Conservation (phyloP, 2,888 invertebrate species). For the Troilus luridus region DNA sequence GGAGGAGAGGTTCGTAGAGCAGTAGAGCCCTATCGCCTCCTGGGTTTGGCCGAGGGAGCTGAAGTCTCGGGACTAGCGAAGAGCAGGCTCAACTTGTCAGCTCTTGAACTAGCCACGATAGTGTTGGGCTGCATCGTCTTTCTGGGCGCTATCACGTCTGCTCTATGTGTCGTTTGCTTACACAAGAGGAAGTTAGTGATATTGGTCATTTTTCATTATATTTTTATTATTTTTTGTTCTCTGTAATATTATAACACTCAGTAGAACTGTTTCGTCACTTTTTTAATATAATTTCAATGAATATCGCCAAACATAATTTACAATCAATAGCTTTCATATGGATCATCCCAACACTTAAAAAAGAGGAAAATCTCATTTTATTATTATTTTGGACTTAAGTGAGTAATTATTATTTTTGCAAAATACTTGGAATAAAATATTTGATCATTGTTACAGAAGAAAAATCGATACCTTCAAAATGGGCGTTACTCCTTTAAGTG, state of each 20-base stretch:
- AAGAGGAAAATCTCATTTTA: not conserved
- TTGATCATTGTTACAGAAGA: slow-evolving; percentile 56
- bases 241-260: not conserved
- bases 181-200: slow-evolving; percentile 65
- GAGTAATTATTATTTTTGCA: not conserved
- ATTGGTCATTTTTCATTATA: not conserved
- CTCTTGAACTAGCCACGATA: slow-evolving; percentile 85
- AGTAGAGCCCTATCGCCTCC: slow-evolving; percentile 77
- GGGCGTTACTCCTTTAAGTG: slow-evolving; percentile 65
- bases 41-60: slow-evolving; percentile 68
- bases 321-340: too few species aligned
- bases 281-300: not conserved
- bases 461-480: slow-evolving; percentile 62
- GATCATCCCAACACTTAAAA: too few species aligned
- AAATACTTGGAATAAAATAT: not conserved
- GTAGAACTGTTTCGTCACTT: slow-evolving; percentile 66
- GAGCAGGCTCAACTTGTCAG: slow-evolving; percentile 71
- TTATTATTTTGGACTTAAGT: not conserved
- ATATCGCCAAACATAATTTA: too few species aligned
- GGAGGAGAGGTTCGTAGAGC: slow-evolving; percentile 76
- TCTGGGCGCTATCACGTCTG: slow-evolving; percentile 84
- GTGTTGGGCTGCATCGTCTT: slow-evolving; percentile 86
- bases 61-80: slow-evolving; percentile 57
- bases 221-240: slow-evolving; percentile 55
- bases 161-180: slow-evolving; percentile 78